These are phyloP conservation scores for Hirtodrosophila confusa DNA, from an alignment of 2,888 invertebrate genomes.

Conservation along the genomic window DNA sequence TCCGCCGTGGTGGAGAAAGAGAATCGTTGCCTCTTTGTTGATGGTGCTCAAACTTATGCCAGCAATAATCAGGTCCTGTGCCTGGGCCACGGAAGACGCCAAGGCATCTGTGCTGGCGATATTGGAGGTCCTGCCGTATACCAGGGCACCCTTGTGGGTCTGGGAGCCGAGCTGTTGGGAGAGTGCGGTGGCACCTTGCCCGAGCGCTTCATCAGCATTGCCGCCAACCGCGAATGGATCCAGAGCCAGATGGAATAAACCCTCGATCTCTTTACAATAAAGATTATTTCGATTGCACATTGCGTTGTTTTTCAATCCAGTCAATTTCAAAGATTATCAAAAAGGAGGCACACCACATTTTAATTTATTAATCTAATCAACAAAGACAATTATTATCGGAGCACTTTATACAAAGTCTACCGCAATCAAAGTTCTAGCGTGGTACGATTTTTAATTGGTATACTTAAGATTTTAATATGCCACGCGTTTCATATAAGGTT, in stretches of 20 bases:
- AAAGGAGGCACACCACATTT: too few species aligned
- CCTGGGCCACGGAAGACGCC: constrained; percentile 68
- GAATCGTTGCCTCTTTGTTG: constrained; percentile 35
- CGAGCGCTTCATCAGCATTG: constrained; percentile 74
- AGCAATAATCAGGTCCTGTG: constrained; percentile 70
- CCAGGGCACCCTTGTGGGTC: constrained; percentile 64
- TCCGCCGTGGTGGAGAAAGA: constrained; percentile 43
- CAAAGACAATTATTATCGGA: too few species aligned
- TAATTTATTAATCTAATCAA: too few species aligned
- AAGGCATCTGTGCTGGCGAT: constrained; percentile 81
- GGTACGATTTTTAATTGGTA: constrained; percentile 1
- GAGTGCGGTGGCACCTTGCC: constrained; percentile 75
- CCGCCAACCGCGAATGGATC: constrained; percentile 69
- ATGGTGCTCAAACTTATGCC: background rate
- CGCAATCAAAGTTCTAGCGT: background rate
- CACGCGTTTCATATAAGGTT: too few species aligned
- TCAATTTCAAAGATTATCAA: too few species aligned
- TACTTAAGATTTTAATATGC: constrained; percentile 3
- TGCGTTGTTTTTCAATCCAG: too few species aligned
- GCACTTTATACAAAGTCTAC: background rate
- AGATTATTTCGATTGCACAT: background rate
- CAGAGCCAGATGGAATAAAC: constrained; percentile 56
- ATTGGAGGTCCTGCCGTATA: constrained; percentile 81
- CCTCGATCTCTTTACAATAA: constrained; percentile 1
- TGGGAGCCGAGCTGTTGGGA: constrained; percentile 70